Percentiles rank a stretch among this genome's conserved stretches.
phyloP scores from a whole-genome alignment of 1,140 invertebrate genomes.

The Drosophila sproati region DNA sequence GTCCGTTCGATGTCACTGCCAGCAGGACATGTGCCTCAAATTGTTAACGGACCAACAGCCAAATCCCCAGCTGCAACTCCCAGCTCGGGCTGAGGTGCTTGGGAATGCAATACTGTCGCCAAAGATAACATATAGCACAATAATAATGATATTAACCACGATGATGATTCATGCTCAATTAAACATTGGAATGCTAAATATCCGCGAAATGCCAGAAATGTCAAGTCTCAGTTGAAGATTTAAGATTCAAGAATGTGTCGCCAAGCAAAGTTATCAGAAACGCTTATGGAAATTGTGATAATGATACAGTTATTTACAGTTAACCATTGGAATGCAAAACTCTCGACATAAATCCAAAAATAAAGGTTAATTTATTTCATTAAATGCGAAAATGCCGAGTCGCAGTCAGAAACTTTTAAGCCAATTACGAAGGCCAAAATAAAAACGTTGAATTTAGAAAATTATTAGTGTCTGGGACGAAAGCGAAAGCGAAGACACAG shows the following conservation, averaged over 20 bases:
- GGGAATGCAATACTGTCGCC: conserved; percentile 65
- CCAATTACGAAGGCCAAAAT: conserved; percentile 55
- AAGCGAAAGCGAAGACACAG: conserved; percentile 5
- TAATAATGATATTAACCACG: not conserved
- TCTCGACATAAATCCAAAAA: conserved; percentile 41
- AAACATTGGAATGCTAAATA: not conserved
- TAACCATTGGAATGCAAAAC: conserved; percentile 20
- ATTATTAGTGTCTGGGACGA: conserved; percentile 62
- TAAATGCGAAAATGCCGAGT: conserved; percentile 35
- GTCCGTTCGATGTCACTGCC: conserved; percentile 74
- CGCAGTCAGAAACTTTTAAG: conserved; percentile 7
- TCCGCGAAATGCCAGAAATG: conserved; percentile 21
- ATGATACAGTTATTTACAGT: conserved; percentile 5
- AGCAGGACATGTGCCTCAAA: conserved; percentile 61
- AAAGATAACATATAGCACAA: conserved; percentile 21
- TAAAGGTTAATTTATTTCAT: conserved; percentile 71
- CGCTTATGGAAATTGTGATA: not conserved
- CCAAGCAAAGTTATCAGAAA: too few relatives aligned
- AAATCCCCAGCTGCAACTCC: conserved; percentile 39
- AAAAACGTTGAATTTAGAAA: conserved; percentile 56
- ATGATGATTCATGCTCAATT: conserved; percentile 21
- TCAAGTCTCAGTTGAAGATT: not conserved
- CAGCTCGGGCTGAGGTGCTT: conserved; percentile 11
- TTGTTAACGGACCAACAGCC: conserved; percentile 38
- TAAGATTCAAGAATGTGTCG: too few relatives aligned